Evolutionary conservation across 64 coral and sea anemone genomes (phyloP).

Genomic region (Catalaphyllia jardinei): DNA sequence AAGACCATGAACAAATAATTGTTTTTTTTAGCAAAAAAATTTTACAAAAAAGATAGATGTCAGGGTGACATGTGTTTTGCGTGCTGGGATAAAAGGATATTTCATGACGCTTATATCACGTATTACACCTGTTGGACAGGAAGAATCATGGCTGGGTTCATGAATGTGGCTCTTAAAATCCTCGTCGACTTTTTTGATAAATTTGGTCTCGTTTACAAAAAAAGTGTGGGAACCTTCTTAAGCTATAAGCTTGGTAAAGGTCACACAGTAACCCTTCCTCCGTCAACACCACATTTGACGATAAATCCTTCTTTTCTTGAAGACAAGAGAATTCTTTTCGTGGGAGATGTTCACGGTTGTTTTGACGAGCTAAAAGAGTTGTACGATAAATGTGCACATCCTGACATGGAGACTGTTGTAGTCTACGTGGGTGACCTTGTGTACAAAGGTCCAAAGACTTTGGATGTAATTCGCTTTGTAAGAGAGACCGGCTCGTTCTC

Average conservation of each 20-base stretch:
- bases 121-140: neutral
- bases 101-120: neutral
- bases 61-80: too few species aligned
- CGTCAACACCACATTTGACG: constrained; percentile 1
- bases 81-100: neutral
- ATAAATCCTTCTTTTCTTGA: neutral
- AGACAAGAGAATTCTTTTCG: constrained; percentile 43
- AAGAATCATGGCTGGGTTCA: neutral
- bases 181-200: constrained; percentile 20
- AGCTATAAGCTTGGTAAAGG: constrained; percentile 24
- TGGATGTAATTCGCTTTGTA: constrained; percentile 57
- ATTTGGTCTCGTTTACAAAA: constrained; percentile 34
- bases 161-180: neutral
- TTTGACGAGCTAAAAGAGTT: constrained; percentile 71
- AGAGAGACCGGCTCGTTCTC: constrained; percentile 72
- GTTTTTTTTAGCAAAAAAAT: too few species aligned
- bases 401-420: constrained; percentile 52
- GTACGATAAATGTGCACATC: constrained; percentile 36
- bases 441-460: constrained; percentile 64
- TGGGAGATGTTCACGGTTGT: constrained; percentile 83
- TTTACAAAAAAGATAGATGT: too few species aligned
- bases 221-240: constrained; percentile 2
- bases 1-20: neutral
- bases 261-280: constrained; percentile 5
- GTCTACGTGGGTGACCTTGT: constrained; percentile 74